A percentile compares a stretch with the other conserved stretches of the same genome.
These are phyloP conservation scores for Aldrovandia affinis DNA, from an alignment of 2,797 vertebrate species.

Conservation along the genomic window DNA sequence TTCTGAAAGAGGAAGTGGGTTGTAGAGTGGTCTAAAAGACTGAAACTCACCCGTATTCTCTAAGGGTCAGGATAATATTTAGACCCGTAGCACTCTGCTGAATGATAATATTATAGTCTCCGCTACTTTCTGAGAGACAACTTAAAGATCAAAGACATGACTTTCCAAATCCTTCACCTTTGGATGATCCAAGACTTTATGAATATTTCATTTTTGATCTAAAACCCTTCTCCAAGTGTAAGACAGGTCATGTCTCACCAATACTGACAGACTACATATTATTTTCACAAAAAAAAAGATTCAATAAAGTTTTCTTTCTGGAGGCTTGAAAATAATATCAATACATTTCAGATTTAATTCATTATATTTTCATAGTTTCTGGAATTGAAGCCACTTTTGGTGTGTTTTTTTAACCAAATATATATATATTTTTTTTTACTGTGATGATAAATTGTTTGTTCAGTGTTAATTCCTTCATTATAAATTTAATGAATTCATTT, in stretches of 20 bases:
- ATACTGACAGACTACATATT: not conserved
- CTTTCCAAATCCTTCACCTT: slow-evolving; percentile 9
- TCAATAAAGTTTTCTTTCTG: not conserved
- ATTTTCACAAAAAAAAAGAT: not conserved
- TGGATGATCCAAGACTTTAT: not conserved
- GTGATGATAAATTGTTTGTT: too few species aligned
- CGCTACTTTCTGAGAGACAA: slow-evolving; percentile 19
- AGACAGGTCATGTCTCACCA: not conserved
- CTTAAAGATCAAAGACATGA: slow-evolving; percentile 23
- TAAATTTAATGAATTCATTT: too few species aligned
- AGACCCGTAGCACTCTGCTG: not conserved
- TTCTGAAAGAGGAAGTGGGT: not conserved
- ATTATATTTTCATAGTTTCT: not conserved
- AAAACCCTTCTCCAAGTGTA: slow-evolving; percentile 5
- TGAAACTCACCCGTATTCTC: slow-evolving; percentile 9
- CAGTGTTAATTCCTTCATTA: too few species aligned
- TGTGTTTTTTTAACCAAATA: too few species aligned
- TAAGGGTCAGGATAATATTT: slow-evolving; percentile 19
- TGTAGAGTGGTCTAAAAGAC: not conserved
- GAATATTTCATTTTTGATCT: slow-evolving; percentile 25
- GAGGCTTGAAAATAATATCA: not conserved
- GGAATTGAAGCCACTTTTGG: not conserved
- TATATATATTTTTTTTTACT: too few species aligned
- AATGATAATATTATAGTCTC: slow-evolving; percentile 4
- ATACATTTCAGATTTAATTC: not conserved